Evolutionary conservation across 1,140 invertebrate genomes (phyloP).

Genomic region (Drosophila sturtevanti): DNA sequence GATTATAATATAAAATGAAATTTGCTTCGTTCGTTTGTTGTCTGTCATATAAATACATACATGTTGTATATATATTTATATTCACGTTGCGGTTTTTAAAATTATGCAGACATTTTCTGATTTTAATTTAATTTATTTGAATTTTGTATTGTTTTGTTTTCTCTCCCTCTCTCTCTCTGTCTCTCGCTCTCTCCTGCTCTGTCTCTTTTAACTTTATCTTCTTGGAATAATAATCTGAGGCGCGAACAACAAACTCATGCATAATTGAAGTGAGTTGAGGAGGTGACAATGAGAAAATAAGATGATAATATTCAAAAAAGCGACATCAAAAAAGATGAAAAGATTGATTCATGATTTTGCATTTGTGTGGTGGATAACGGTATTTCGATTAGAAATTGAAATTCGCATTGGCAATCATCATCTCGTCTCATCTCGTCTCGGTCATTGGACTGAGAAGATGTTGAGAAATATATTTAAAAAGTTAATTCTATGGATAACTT

Average conservation of each 20-base stretch:
- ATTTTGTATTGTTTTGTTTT: slow-evolving; percentile 21
- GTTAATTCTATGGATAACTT: too few relatives aligned
- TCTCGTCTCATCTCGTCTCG: background rate
- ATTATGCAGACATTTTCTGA: slow-evolving; percentile 64
- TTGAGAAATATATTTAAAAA: background rate
- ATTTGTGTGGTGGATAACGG: background rate
- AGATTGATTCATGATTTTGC: background rate
- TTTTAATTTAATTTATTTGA: slow-evolving; percentile 65
- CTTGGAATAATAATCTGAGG: background rate
- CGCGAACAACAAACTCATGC: slow-evolving; percentile 22
- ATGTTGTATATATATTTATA: background rate
- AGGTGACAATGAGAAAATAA: slow-evolving; percentile 5
- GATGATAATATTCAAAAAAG: background rate
- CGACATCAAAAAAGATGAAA: slow-evolving; percentile 1
- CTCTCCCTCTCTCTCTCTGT: background rate
- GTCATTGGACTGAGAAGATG: background rate
- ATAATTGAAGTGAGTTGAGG: slow-evolving; percentile 35
- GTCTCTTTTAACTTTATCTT: too few relatives aligned
- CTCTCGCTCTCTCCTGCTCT: too few relatives aligned
- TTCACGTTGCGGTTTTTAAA: slow-evolving; percentile 4
- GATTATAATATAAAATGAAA: slow-evolving; percentile 52
- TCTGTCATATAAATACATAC: background rate
- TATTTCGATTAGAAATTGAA: background rate
- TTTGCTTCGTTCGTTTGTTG: background rate
- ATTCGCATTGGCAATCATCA: background rate